phyloP scores from a whole-genome alignment of 2,888 invertebrate genomes.

The Scelioninae gen. 1 region DNA sequence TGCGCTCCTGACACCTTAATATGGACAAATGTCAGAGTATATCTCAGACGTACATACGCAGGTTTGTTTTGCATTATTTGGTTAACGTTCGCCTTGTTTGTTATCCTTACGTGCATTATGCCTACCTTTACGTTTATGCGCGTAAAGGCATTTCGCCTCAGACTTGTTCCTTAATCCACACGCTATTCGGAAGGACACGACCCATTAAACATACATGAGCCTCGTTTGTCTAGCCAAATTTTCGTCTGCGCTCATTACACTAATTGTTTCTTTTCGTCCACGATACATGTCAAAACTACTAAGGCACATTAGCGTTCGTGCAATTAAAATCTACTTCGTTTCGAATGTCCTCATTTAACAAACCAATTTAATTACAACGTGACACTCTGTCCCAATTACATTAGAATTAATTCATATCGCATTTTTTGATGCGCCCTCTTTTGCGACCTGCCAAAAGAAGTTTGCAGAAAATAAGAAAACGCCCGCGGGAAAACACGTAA shows the following conservation, averaged over 20 bases:
- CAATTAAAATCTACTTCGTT: conserved; percentile 13
- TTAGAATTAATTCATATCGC: neutral
- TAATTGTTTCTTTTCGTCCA: conserved; percentile 60
- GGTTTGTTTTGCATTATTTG: conserved; percentile 83
- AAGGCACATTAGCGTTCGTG: neutral
- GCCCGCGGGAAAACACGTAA: too few relatives aligned
- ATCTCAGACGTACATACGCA: conserved; percentile 77
- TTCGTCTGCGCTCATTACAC: conserved; percentile 36
- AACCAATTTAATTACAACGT: conserved; percentile 5
- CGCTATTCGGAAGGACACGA: conserved; percentile 55
- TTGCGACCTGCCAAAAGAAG: too few relatives aligned
- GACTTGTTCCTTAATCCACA: conserved; percentile 65
- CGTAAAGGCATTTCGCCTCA: conserved; percentile 59
- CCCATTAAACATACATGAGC: conserved; percentile 64
- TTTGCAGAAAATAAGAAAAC: too few relatives aligned
- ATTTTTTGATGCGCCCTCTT: too few relatives aligned
- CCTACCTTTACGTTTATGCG: conserved; percentile 67
- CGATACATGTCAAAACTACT: conserved; percentile 40
- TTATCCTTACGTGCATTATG: conserved; percentile 77
- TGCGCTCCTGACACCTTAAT: conserved; percentile 76
- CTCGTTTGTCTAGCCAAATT: conserved; percentile 63
- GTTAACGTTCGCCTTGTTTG: conserved; percentile 79
- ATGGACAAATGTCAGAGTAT: conserved; percentile 82
- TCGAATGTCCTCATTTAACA: neutral
- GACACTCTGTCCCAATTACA: neutral